Evolutionary conservation across 2,888 invertebrate species (phyloP).

Genomic region (Nematopogon swammerdamellus): DNA sequence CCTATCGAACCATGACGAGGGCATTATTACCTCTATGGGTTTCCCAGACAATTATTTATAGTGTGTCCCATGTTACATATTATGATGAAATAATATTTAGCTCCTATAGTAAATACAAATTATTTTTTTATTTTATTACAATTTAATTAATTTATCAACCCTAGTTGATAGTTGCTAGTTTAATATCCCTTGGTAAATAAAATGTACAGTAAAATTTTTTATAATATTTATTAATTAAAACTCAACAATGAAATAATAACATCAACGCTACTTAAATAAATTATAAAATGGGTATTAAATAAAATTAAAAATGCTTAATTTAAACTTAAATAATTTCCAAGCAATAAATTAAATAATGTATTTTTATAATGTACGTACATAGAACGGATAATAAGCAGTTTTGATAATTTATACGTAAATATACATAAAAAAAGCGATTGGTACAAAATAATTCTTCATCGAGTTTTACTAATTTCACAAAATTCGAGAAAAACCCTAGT

Average conservation of each 20-base stretch:
- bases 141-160: too few species aligned
- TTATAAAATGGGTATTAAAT: not conserved
- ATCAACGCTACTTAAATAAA: conserved; percentile 16
- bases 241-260: conserved; percentile 48
- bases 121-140: too few species aligned
- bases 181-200: too few species aligned
- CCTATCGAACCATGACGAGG: too few species aligned
- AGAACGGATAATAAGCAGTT: too few species aligned
- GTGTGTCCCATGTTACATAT: too few species aligned
- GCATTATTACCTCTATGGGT: too few species aligned
- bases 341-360: not conserved
- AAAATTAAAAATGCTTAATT: not conserved
- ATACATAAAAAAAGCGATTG: not conserved
- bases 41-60: too few species aligned
- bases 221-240: conserved; percentile 42
- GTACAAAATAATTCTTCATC: not conserved
- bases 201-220: not conserved
- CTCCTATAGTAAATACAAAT: too few species aligned
- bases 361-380: too few species aligned
- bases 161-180: too few species aligned
- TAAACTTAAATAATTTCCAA: not conserved
- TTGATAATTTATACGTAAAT: not conserved
- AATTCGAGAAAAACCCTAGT: conserved; percentile 3
- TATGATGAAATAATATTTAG: too few species aligned
- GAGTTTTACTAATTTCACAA: not conserved